Evolutionary conservation across 2,113 vertebrate genomes (phyloP), one percentile per base, ranked within the genome.

Genomic region (western clawed frog (Xenopus tropicalis)): DNA sequence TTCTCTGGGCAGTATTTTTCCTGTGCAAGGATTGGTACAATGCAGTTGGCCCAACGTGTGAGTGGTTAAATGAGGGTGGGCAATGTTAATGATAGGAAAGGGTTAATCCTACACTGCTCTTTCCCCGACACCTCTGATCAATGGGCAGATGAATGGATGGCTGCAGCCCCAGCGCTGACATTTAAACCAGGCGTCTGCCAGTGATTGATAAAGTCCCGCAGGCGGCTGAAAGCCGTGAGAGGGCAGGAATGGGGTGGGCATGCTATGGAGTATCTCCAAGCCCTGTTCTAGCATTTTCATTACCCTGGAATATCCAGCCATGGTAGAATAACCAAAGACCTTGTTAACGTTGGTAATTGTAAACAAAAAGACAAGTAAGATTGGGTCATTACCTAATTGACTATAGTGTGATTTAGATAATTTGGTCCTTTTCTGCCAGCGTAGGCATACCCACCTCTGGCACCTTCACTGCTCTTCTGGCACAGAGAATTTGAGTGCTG

Each of bases 131-230:
- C 57, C 65, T 61, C 65, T 74, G 72, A 74, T 68, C 57, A 74
- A 68, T 74, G 58, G 64, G 56, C 65, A 68, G 72, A 68, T 74
- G 64, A 74, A 74, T 74, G 72, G 72, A 74, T 74, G 72, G 72
- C 72, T 74, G 72, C 65, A 42, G 72, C 65, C 72, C 64, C 57
- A 43, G 56, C 65, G 58, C 72, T 74, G 72, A 74, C 72, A 74
- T 74, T 74, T 74, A 68, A 74, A 68, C 72, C 65, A 68, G 65
- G 72, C 72, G 65, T 68, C 72, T 74, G 72, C 65, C 57, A 57
- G 72, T 74, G 72, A 74, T 74, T 74, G 72, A 74, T 74, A 74
- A 74, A 74, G 72, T 74, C 72, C 72, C 72, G 20, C 65, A 74
- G 72, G 72, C 57, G 72, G 65, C 72, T 57, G 58, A 61, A 56